phyloP scores from a whole-genome alignment of 2,888 invertebrate genomes.

The Nephrocerus scutellatus region DNA sequence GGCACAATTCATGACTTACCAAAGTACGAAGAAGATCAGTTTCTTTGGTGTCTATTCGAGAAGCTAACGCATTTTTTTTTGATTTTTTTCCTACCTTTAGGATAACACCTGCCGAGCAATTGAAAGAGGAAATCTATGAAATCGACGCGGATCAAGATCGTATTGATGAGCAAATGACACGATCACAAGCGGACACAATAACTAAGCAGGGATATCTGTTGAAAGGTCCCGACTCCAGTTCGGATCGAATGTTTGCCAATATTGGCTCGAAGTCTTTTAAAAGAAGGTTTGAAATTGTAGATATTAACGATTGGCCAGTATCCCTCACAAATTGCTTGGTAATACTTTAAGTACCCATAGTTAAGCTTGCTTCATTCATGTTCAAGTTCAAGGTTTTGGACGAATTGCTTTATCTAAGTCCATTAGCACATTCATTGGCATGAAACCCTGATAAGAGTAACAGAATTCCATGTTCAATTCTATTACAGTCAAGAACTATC shows the following conservation, averaged over 20 bases:
- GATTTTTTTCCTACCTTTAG: no score
- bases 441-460: no score
- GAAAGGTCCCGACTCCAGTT: constrained; percentile 86
- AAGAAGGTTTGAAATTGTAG: constrained; percentile 52
- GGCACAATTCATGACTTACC: constrained; percentile 82
- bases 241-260: constrained; percentile 84
- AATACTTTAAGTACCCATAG: no score
- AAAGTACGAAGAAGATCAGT: constrained; percentile 51
- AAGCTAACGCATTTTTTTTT: no score
- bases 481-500: no score
- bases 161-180: constrained; percentile 60
- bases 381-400: no score
- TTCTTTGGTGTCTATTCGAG: background rate
- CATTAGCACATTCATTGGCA: no score
- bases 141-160: constrained; percentile 80
- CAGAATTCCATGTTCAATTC: no score
- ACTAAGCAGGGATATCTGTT: constrained; percentile 86
- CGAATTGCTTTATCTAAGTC: no score
- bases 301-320: no score
- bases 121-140: constrained; percentile 83
- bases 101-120: constrained; percentile 51
- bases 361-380: no score
- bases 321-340: no score
- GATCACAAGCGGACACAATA: constrained; percentile 65
- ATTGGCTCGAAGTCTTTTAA: constrained; percentile 91